Percentiles rank a stretch among this genome's conserved stretches.
Conservation (phyloP, 2,888 invertebrate genomes). For the Drosophila tripunctata region DNA sequence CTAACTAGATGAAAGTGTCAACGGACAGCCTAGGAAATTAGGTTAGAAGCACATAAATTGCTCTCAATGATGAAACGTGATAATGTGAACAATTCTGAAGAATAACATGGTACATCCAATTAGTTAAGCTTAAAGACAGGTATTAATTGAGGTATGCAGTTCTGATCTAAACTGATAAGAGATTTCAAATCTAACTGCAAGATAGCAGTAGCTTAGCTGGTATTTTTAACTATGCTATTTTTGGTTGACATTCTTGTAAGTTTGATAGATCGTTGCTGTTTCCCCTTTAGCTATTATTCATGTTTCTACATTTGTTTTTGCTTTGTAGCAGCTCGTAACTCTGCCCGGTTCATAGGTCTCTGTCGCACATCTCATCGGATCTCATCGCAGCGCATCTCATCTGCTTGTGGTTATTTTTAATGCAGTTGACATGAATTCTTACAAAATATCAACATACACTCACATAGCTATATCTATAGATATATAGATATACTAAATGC, state of each 20-base stretch:
- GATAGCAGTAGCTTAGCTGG: background rate
- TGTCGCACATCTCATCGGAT: conserved; percentile 23
- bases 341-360: conserved; percentile 33
- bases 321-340: conserved; percentile 37
- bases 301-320: conserved; percentile 27
- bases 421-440: conserved; percentile 74
- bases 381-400: conserved; percentile 18
- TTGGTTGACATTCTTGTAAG: background rate
- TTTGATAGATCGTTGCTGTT: conserved; percentile 51
- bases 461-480: conserved; percentile 36
- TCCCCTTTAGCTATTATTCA: conserved; percentile 2
- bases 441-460: conserved; percentile 58
- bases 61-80: background rate
- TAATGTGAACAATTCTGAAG: conserved; percentile 14
- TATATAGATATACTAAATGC: conserved; percentile 29
- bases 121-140: conserved; percentile 9
- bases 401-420: conserved; percentile 67
- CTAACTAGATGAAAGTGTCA: conserved; percentile 58
- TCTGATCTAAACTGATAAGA: background rate
- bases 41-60: conserved; percentile 36
- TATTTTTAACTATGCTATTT: background rate
- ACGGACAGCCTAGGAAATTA: conserved; percentile 19
- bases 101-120: conserved; percentile 25
- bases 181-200: background rate
- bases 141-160: conserved; percentile 20